Conservation (phyloP, 2,113 vertebrate species). For the Ursus arctos region DNA sequence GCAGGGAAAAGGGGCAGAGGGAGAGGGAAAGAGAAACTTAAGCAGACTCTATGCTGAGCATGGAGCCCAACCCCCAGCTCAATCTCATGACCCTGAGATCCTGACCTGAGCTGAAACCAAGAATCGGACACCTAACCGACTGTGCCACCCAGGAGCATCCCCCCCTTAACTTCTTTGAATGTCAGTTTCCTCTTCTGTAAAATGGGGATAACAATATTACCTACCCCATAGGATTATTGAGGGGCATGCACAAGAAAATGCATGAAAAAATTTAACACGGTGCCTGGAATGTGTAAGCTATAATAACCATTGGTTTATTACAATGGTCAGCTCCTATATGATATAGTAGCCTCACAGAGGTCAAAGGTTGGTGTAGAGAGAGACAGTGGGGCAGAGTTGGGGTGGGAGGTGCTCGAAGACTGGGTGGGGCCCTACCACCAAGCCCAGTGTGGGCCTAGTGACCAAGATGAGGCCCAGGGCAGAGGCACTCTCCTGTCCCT, state of each 20-base stretch:
- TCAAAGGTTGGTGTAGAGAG: constrained; percentile 56
- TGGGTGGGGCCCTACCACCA: not conserved
- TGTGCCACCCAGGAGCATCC: not conserved
- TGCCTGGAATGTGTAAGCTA: not conserved
- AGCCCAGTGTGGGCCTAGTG: not conserved
- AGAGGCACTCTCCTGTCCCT: not conserved
- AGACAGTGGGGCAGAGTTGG: not conserved
- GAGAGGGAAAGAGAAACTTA: not conserved
- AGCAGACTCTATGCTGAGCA: not conserved
- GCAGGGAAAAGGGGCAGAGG: not conserved
- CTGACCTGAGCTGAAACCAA: not conserved
- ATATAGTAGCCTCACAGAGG: not conserved
- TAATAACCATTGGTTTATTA: not conserved
- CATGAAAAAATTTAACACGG: not conserved
- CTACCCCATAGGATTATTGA: not conserved
- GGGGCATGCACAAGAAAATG: not conserved
- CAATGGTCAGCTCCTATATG: constrained; percentile 12
- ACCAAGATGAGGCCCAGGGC: constrained; percentile 17
- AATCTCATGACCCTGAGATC: not conserved
- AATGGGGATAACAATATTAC: not conserved
- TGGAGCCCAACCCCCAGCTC: not conserved
- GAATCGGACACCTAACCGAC: not conserved
- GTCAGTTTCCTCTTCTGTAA: constrained; percentile 41
- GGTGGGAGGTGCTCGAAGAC: not conserved
- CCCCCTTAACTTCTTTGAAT: constrained; percentile 8